Evolutionary conservation across 2,888 invertebrate genomes (phyloP), one percentile per base, ranked within the genome.

Genomic region (Xestia c-nigrum): DNA sequence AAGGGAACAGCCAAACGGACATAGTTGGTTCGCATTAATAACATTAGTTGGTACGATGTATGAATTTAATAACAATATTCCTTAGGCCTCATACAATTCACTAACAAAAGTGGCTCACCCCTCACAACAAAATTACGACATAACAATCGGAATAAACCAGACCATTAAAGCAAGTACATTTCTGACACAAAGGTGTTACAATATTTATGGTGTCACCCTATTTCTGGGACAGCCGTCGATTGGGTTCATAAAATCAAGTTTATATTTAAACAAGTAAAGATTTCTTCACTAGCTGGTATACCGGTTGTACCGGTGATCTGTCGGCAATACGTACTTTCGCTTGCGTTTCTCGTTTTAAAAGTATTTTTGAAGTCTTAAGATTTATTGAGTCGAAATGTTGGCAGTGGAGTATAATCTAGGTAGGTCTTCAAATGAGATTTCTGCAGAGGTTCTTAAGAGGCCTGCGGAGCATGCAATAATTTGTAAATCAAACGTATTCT

Each of bases 171-270:
- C 21, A 38, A 66, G 21, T 71, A 75, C 47, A 65, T 68, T 72
- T 74, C 64, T 71, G 64, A 40, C 61, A 80, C 40, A 66, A 86
- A 78, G 66, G 72, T 80, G 80, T 80, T 24, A 67, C 74, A 46
- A 24, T 77, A 69, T 81, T 85, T 79, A 80, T 79, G 31, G 65
- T 77, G 64, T 71, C 63, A 69, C 74, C 75, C 75, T 52, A 75
- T 83, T 65, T 70, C 72, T 10, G 38, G 52, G 77, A 67, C 86
- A 81, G 64, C 64, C 67, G 68, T 82, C 80, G 80, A 78, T 75
- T 57, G 72, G 40, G n/a, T 63, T 66, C 73, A 83, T 86, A 84
- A 87, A 85, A 82, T 85, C 55, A 76, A 76, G 78, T 88, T 83
- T 76, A 80, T 78, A 78, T 31, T 50, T 67, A 74, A 72, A 71